Conservation (phyloP, 1,140 invertebrate genomes). For the Macrobrachium nipponense region DNA sequence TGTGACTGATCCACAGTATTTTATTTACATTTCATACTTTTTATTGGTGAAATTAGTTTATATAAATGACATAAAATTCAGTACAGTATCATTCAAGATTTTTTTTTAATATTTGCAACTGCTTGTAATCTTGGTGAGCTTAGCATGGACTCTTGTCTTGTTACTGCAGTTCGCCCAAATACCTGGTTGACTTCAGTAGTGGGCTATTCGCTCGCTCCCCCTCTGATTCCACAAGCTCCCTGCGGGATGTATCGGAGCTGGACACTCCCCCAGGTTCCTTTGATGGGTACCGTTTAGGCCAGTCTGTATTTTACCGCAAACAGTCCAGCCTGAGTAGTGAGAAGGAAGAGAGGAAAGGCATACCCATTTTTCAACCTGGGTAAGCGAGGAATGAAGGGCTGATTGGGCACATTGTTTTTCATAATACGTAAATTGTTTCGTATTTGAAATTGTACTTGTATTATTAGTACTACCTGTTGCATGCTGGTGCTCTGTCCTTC, state of each 20-base stretch:
- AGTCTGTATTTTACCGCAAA: conserved; percentile 57
- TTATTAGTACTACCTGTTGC: no score
- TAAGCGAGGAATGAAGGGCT: conserved; percentile 27
- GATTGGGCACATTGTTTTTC: background rate
- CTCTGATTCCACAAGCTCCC: conserved; percentile 62
- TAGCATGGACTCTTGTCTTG: conserved; percentile 55
- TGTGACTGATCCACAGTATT: no score
- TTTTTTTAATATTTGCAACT: conserved; percentile 32
- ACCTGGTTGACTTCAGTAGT: conserved; percentile 77
- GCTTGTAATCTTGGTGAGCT: conserved; percentile 46
- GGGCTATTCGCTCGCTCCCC: conserved; percentile 68
- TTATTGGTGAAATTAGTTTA: no score
- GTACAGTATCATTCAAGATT: conserved; percentile 16
- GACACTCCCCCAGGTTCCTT: conserved; percentile 57
- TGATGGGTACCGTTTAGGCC: conserved; percentile 47
- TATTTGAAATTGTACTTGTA: background rate
- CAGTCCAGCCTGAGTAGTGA: conserved; percentile 55
- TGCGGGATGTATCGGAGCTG: conserved; percentile 56
- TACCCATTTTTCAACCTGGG: conserved; percentile 58
- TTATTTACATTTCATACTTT: no score
- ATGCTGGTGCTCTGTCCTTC: no score
- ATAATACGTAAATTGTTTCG: background rate
- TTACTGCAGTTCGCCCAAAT: conserved; percentile 82
- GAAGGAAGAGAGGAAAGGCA: conserved; percentile 57
- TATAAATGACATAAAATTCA: no score